phyloP scores from a whole-genome alignment of 2,113 vertebrate species.

The Albula goreensis region DNA sequence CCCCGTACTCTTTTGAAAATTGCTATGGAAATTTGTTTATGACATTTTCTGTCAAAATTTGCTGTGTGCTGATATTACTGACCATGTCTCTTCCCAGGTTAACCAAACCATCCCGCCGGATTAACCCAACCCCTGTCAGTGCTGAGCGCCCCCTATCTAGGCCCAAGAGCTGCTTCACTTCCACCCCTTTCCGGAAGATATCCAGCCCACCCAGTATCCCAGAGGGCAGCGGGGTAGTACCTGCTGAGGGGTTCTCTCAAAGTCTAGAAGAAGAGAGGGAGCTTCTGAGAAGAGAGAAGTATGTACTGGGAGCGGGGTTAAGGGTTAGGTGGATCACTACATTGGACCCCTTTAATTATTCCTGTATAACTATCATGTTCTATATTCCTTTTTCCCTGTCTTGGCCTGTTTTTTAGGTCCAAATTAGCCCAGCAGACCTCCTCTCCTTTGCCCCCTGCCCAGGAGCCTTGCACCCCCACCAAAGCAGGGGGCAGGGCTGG shows the following conservation, averaged over 20 bases:
- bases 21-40: too few species aligned
- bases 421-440: slow-evolving; percentile 64
- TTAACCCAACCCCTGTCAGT: slow-evolving; percentile 95
- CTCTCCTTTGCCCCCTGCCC: slow-evolving; percentile 63
- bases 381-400: neutral
- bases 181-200: slow-evolving; percentile 80
- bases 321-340: neutral
- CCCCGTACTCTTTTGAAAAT: too few species aligned
- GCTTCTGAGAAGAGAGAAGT: slow-evolving; percentile 91
- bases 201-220: slow-evolving; percentile 59
- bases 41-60: too few species aligned
- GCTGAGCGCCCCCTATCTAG: slow-evolving; percentile 85
- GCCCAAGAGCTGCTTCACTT: slow-evolving; percentile 94
- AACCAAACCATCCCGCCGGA: slow-evolving; percentile 88
- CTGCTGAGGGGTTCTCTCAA: slow-evolving; percentile 49
- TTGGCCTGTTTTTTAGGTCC: neutral
- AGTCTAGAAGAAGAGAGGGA: slow-evolving; percentile 92
- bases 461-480: slow-evolving; percentile 67
- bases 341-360: neutral
- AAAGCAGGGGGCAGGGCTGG: slow-evolving; percentile 62
- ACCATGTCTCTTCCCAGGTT: slow-evolving; percentile 62
- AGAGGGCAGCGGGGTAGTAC: slow-evolving; percentile 60
- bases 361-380: neutral
- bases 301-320: slow-evolving; percentile 24
- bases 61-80: neutral